Evolutionary conservation across 2,888 invertebrate genomes (phyloP).

Genomic region (Drosophila pegasa): DNA sequence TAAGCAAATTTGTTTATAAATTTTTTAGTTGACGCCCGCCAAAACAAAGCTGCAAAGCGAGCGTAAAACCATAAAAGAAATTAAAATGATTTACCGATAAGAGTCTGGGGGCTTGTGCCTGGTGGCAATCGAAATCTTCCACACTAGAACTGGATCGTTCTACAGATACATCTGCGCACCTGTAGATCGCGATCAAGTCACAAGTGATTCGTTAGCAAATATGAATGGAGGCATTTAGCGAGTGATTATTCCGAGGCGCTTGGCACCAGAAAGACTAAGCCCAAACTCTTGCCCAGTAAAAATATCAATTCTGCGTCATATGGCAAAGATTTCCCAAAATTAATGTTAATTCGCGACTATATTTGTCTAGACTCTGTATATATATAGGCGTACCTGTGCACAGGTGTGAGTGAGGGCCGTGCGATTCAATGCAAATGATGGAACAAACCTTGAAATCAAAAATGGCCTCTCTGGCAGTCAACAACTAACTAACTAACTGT

Average conservation of each 20-base stretch:
- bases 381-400: conserved; percentile 1
- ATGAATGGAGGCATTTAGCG: conserved; percentile 63
- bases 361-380: conserved; percentile 49
- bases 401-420: neutral
- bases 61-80: conserved; percentile 3
- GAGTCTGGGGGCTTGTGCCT: conserved; percentile 35
- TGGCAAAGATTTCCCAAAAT: conserved; percentile 58
- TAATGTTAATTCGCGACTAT: conserved; percentile 57
- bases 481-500: conserved; percentile 31
- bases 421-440: conserved; percentile 70
- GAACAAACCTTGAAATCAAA: conserved; percentile 52
- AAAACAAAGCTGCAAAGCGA: neutral
- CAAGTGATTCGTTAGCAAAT: conserved; percentile 65
- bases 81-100: conserved; percentile 22
- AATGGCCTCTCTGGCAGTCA: conserved; percentile 17
- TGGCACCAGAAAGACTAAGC: conserved; percentile 57
- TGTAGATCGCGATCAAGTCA: conserved; percentile 29
- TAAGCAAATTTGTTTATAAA: conserved; percentile 34
- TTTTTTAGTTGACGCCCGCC: conserved; percentile 10
- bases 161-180: conserved; percentile 9
- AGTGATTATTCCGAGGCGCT: conserved; percentile 66
- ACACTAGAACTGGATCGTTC: conserved; percentile 6
- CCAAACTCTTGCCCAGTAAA: conserved; percentile 30
- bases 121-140: conserved; percentile 32
- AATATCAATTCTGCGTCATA: conserved; percentile 43